Evolutionary conservation across 1,140 invertebrate species (phyloP), one percentile per base, ranked within the genome.

Genomic region (Drosophila littoralis): DNA sequence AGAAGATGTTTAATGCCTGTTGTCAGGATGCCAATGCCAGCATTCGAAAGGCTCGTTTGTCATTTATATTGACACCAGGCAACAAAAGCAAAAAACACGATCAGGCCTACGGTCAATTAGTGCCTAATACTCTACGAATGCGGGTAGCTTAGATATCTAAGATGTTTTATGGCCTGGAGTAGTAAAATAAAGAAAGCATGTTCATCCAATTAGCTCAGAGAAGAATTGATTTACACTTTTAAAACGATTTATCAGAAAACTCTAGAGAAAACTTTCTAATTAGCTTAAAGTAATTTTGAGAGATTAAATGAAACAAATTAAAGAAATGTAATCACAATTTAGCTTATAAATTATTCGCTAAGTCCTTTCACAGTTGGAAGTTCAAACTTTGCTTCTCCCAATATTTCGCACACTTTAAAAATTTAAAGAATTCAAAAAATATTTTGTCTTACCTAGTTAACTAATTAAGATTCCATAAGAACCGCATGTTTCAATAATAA

Each of bases 11-110:
- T 61, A 61, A 61, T 61, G 59, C 45, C 59, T 46, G 32, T 61
- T 61, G 45, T 50, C 59, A 60, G 55, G 15, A 48, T 61, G 59
- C 45, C 59, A 61, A 61, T n/a, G 45, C 3, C 59, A 50, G 59
- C 15, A 50, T 50, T 38, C 59, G 45, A 48, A 46, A 48, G 22
- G 59, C 59, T 61, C 59, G 45, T 61, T 61, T 61, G 45, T 61
- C 45, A 48, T 61, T 45, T 46, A 48, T 61, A 61, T 61, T 61
- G 59, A 61, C 59, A 61, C 59, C 43, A 35, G 7, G 28, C 57
- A 17, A 15, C 58, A 35, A 42, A 42, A 36, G 8, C 17, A 57
- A 15, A 15, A 22, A 55, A 38, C 55, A 33, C 40, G 42, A 59
- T 59, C 42, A 46, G 15, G 13, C 42, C 35, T 46, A 59, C 13